Base-by-base conservation (phyloP, 2,797 vertebrate species). In the Callimico goeldii region DNA sequence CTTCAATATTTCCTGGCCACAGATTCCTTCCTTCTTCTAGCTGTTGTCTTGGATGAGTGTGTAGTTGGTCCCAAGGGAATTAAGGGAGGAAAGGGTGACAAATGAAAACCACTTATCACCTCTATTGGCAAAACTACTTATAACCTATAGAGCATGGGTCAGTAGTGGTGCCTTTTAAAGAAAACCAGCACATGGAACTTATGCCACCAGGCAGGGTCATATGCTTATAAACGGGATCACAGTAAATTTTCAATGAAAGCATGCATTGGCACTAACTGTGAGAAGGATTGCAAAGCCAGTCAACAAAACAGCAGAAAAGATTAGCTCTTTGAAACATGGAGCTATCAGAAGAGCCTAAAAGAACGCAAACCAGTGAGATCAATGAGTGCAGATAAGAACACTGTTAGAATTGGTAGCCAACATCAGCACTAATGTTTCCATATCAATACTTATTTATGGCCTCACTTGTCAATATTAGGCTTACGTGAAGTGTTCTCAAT, bases 281-380 rank as follows among this genome's bases (percentile, higher is more conserved):
- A 61, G 84, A 91, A 72, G 67, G 57, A 67, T 82, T 52, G 28
- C 20, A 30, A 73, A 92, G 36, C 39, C 55, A 50, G 48, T 75
- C 93, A 93, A 87, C 55, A 81, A 91, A 92, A n/a, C 43, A 84
- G 33, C 75, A 24, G 41, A 86, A 75, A 72, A 94, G 92, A 92
- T 95, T 86, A 97, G 77, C 82, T 84, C 61, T 92, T 94, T 96
- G 95, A 97, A 92, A 95, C 89, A 97, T 15, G 20, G n/a, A 19
- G 4, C 67, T 26, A 80, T 96, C 55, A 26, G 24, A 80, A 88
- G 70, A 75, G 84, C 50, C 80, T 93, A 7, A 96, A 81, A 91
- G 87, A 94, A 93, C 48, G 24, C 41, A 82, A 84, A 76, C 10
- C 22, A 33, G 36, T 57, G 75, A 96, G 93, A 97, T 97, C 88